These are phyloP conservation scores for Rhagoletis zephyria DNA, from an alignment of 1,140 invertebrate species.

Conservation along the genomic window DNA sequence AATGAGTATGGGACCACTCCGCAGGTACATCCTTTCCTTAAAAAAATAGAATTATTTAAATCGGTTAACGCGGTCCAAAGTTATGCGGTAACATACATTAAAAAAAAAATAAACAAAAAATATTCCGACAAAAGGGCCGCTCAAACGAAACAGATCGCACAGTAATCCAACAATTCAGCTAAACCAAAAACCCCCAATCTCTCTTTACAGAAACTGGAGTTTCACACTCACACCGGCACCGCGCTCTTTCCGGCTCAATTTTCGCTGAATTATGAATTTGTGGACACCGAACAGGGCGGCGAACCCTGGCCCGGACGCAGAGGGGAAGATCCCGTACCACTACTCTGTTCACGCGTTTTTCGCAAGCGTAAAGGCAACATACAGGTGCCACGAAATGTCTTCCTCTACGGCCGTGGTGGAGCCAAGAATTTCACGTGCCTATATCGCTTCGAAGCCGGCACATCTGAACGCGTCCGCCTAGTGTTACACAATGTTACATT, in stretches of 20 bases:
- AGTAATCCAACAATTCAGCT: too few species aligned
- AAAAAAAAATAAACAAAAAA: too few species aligned
- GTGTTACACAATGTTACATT: conserved; percentile 83
- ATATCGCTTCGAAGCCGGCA: conserved; percentile 81
- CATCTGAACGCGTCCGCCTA: conserved; percentile 78
- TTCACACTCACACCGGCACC: conserved; percentile 77
- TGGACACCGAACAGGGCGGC: conserved; percentile 84
- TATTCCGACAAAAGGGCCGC: too few species aligned
- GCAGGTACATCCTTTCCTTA: too few species aligned
- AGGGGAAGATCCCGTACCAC: conserved; percentile 80
- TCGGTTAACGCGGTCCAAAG: too few species aligned
- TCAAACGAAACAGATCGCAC: too few species aligned
- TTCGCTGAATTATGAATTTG: conserved; percentile 85
- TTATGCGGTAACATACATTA: too few species aligned
- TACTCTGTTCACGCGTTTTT: conserved; percentile 73
- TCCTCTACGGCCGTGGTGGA: conserved; percentile 84
- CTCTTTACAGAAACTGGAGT: conserved; percentile 71
- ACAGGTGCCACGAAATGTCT: conserved; percentile 78
- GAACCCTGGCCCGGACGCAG: conserved; percentile 77
- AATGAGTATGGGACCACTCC: too few species aligned
- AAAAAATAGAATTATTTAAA: too few species aligned
- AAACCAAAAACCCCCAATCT: too few species aligned
- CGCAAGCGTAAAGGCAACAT: conserved; percentile 72
- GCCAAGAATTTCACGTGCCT: conserved; percentile 82
- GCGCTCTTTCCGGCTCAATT: conserved; percentile 80